A percentile compares a stretch with the other conserved stretches of the same genome.
phyloP scores from a whole-genome alignment of 1,140 invertebrate genomes.

The Oscheius sp. region DNA sequence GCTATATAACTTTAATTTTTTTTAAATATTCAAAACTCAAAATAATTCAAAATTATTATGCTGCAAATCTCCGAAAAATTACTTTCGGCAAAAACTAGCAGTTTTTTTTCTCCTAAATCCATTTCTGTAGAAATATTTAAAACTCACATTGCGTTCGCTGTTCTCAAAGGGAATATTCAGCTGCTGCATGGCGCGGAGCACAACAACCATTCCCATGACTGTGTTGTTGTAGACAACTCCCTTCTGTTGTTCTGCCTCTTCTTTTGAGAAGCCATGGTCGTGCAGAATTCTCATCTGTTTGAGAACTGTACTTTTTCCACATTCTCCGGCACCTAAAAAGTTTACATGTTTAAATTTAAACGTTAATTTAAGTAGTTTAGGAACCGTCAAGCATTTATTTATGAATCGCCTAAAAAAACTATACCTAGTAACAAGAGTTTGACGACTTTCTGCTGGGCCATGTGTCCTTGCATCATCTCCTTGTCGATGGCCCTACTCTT shows the following conservation, averaged over 20 bases:
- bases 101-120: not conserved
- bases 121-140: not conserved
- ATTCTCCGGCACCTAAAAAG: slow-evolving; percentile 56
- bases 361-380: not conserved
- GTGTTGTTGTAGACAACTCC: slow-evolving; percentile 85
- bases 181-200: slow-evolving; percentile 37
- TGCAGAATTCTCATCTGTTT: slow-evolving; percentile 75
- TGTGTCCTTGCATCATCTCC: slow-evolving; percentile 38
- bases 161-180: slow-evolving; percentile 34
- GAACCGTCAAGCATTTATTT: not conserved
- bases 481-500: slow-evolving; percentile 44
- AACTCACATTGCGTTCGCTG: slow-evolving; percentile 18
- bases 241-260: slow-evolving; percentile 86
- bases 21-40: not conserved
- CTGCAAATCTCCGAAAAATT: not conserved
- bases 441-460: slow-evolving; percentile 52
- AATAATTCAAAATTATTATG: not conserved
- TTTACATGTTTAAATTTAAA: not conserved
- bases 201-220: slow-evolving; percentile 62
- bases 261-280: slow-evolving; percentile 82
- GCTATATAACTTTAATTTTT: not conserved
- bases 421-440: slow-evolving; percentile 55
- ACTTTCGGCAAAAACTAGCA: not conserved
- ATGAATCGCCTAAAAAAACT: not conserved
- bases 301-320: slow-evolving; percentile 55